Conservation (phyloP, 2,113 vertebrate species). For the Alosa alosa region DNA sequence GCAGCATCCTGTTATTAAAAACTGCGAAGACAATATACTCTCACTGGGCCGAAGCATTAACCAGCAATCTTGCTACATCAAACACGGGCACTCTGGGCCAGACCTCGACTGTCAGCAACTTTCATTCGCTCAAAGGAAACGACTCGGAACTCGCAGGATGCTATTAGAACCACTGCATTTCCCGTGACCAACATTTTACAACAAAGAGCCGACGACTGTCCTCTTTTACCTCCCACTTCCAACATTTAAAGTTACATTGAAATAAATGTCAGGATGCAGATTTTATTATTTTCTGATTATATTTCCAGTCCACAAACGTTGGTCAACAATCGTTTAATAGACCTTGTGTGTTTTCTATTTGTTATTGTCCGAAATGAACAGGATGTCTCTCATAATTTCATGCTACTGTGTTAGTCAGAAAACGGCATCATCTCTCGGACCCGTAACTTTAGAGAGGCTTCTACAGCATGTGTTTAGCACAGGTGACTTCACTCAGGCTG, state of each 20-base stretch:
- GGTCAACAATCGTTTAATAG: too few relatives aligned
- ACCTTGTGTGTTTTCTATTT: too few relatives aligned
- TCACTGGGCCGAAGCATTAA: not conserved
- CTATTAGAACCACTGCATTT: not conserved
- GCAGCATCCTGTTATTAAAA: slow-evolving; percentile 28
- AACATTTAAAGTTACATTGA: not conserved
- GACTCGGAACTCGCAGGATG: not conserved
- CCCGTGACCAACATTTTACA: not conserved
- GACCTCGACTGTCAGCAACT: not conserved
- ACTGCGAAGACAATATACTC: not conserved
- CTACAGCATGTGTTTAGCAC: not conserved
- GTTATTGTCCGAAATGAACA: too few relatives aligned
- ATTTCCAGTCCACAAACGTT: not conserved
- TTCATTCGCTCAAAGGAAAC: not conserved
- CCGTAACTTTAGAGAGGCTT: not conserved
- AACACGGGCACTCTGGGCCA: not conserved
- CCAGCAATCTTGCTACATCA: slow-evolving; percentile 12
- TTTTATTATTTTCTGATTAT: not conserved
- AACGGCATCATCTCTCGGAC: not conserved
- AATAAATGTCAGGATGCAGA: not conserved
- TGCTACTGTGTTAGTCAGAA: too few relatives aligned
- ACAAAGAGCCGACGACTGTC: not conserved
- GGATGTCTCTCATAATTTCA: too few relatives aligned
- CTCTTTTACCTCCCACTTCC: not conserved
- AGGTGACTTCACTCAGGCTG: not conserved